Evolutionary conservation across 1,140 invertebrate species (phyloP), one percentile per base, ranked within the genome.

Genomic region (Papilio aristodemus): DNA sequence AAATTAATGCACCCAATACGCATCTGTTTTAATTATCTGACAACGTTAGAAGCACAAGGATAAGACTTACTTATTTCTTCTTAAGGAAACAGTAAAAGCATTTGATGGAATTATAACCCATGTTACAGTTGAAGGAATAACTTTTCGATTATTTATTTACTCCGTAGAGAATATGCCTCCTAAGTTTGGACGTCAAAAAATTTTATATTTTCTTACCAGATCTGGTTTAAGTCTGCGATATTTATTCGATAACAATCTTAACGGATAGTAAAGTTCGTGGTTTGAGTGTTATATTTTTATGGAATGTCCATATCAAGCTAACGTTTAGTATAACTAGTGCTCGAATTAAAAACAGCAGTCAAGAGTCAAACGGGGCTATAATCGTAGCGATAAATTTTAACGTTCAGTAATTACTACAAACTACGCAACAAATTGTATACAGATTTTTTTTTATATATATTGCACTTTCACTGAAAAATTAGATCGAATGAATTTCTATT

Each of bases 1-100:
- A 84, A 86, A 89, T 87, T 86, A 88, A 88, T 88, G 82, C 86
- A 87, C 84, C 79, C 81, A 77, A 81, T 84, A 79, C 76, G 76
- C 75, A 79, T 81, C 78, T 74, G 78, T 86, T 88, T 87, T 88
- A 88, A 90, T 88, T 88, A 83, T 86, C 75, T 77, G 19, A 58
- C 37, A 38, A 41, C n/a, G 57, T 50, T 60, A 71, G 50, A 66
- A 73, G 43, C 13, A 25, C 76, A 68, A 68, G 79, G 83, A 83
- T 79, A 73, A 64, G 80, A 73, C 58, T 37, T 39, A 17, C 10
- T 41, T 19, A 10, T n/a, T 43, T 9, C 19, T 9, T 17, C 13
- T 50, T 4, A 32, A 32, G 27, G 27, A 32, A 22, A 38, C n/a
- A 14, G 13, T 2, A n/a, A 25, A 14, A 13, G 27, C 2, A 32